Base-by-base conservation (phyloP, 1,140 invertebrate genomes). In the Pectinophora gossypiella region DNA sequence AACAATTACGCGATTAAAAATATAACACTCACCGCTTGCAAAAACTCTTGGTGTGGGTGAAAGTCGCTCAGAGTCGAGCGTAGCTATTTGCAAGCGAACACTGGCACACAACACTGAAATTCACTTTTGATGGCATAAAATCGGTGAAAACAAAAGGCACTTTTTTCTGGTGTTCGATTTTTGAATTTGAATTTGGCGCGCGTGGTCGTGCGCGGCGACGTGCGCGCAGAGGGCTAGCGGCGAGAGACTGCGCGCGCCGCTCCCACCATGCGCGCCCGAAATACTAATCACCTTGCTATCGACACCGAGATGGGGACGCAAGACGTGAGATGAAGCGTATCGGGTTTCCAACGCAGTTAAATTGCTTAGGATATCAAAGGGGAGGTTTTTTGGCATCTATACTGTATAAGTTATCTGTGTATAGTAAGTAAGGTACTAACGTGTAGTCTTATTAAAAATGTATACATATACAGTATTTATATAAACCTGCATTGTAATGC, bases 271-370 rank as follows among this genome's bases (percentile, higher is more conserved):
- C 63, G 53, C 70, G 68, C 64, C 81, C 78, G 76, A 85, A 85
- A 82, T 76, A 76, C 71, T 82, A 82, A 85, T 85, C 78, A 82
- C 81, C 76, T 85, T 84, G 80, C 76, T 78, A 76, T 76, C 73
- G 76, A 70, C 64, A 70, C 63, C 59, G 64, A 61, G 66, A 79
- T 74, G 72, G 51, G 54, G 63, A 58, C 50, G 48, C 54, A 69
- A 63, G 60, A 19, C 42, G 65, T 50, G 52, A 64, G 75, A 59
- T 60, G 46, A 49, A 60, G 75, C 75, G 73, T 23, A 23, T 32
- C 27, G n/a, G 9, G 22, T 32, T n/a, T 3, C 27, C n/a, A n/a
- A n/a, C n/a, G n/a, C n/a, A n/a, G n/a, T n/a, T n/a, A n/a, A n/a
- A n/a, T n/a, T n/a, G n/a, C n/a, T n/a, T n/a, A n/a, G n/a, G n/a